Evolutionary conservation across 2,888 invertebrate genomes (phyloP).

Genomic region (Dryococelus australis): DNA sequence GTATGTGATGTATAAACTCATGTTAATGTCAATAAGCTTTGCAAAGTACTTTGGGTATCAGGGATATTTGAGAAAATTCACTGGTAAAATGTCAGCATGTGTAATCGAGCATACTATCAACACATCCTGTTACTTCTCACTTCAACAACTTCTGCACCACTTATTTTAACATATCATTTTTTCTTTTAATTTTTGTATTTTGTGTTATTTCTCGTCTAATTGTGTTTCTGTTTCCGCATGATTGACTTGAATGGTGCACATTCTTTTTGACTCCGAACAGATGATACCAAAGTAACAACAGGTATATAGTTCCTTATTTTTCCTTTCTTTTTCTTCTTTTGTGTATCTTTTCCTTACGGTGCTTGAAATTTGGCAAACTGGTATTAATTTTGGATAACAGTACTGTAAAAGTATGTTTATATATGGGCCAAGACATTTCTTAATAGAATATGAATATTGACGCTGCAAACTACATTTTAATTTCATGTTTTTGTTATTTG

Average conservation of each 20-base stretch:
- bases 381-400: neutral
- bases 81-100: too few species aligned
- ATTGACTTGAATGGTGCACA: constrained; percentile 34
- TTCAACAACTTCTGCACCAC: neutral
- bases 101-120: too few species aligned
- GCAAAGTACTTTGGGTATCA: too few species aligned
- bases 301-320: constrained; percentile 32
- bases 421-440: neutral
- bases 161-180: neutral
- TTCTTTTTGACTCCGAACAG: constrained; percentile 30
- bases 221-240: constrained; percentile 38
- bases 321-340: constrained; percentile 23
- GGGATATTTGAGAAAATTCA: too few species aligned
- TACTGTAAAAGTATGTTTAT: neutral
- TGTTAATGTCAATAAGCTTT: too few species aligned
- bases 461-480: neutral
- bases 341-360: neutral
- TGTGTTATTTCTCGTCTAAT: constrained; percentile 20
- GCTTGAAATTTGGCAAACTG: neutral
- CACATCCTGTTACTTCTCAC: neutral
- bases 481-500: too few species aligned
- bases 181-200: neutral
- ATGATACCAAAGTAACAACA: constrained; percentile 32
- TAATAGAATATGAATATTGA: neutral
- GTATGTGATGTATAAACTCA: too few species aligned